Evolutionary conservation across 2,113 vertebrate species (phyloP).

Genomic region (Euleptes europaea): DNA sequence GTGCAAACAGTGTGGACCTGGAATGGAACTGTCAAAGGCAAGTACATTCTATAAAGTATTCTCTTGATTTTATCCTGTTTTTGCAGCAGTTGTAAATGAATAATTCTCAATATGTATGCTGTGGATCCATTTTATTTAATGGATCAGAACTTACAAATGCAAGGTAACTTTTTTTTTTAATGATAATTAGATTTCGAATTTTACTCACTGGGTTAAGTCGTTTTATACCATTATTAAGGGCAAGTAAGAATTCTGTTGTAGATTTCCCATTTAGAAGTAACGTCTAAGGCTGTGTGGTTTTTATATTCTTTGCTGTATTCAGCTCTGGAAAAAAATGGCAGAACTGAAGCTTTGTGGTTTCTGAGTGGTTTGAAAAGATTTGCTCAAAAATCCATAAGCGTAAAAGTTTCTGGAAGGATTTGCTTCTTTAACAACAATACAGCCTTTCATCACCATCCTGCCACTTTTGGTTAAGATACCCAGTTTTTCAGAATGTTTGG

Average conservation of each 20-base stretch:
- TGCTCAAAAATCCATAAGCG: slow-evolving; percentile 15
- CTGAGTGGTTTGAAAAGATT: slow-evolving; percentile 40
- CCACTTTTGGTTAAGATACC: background rate
- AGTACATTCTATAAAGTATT: background rate
- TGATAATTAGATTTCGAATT: background rate
- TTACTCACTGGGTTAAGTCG: background rate
- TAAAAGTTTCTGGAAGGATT: background rate
- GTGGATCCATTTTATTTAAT: background rate
- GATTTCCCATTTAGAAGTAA: background rate
- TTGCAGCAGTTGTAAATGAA: background rate
- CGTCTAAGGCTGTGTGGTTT: background rate
- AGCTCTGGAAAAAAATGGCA: slow-evolving; percentile 5
- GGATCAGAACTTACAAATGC: background rate
- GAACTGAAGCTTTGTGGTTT: slow-evolving; percentile 31
- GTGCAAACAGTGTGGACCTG: slow-evolving; percentile 93
- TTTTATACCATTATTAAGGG: background rate
- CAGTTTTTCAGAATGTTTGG: background rate
- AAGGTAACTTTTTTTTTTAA: background rate
- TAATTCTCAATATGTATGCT: background rate
- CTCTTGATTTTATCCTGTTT: background rate
- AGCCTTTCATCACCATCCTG: background rate
- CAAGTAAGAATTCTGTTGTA: background rate
- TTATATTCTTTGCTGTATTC: slow-evolving; percentile 32
- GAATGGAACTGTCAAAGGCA: slow-evolving; percentile 96
- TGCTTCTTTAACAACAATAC: background rate